These are phyloP conservation scores for Montipora cactus DNA, from an alignment of 64 coral and sea anemone species.

Conservation along the genomic window DNA sequence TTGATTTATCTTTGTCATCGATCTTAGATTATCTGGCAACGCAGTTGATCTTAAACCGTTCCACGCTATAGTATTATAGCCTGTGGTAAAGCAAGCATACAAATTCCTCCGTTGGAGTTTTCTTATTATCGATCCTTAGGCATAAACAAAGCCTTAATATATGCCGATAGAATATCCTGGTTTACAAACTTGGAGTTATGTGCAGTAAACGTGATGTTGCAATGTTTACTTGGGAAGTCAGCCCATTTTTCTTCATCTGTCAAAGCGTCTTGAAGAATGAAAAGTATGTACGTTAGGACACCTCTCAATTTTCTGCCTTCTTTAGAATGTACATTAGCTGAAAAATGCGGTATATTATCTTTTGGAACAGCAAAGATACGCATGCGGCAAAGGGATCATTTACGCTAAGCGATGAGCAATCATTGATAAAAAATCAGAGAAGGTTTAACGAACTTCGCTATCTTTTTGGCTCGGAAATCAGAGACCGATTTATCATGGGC, in stretches of 20 bases:
- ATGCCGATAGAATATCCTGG: not conserved
- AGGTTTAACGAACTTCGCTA: not conserved
- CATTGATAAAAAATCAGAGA: not conserved
- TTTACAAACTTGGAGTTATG: not conserved
- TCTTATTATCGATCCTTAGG: not conserved
- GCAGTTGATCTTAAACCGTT: no score
- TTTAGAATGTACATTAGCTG: not conserved
- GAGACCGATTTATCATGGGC: constrained; percentile 1
- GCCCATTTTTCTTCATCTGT: not conserved
- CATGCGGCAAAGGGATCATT: not conserved
- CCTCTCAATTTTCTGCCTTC: not conserved
- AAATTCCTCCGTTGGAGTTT: no score
- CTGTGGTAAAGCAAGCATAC: no score
- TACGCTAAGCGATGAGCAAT: not conserved
- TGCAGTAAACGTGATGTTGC: not conserved
- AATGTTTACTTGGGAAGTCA: constrained; percentile 6
- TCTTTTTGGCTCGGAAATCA: not conserved
- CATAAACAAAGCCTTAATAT: no score
- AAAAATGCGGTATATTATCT: not conserved
- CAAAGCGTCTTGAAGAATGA: not conserved
- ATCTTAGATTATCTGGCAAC: no score
- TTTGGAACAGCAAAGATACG: not conserved
- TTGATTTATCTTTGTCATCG: no score
- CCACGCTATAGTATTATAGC: no score
- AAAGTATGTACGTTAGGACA: not conserved